A percentile compares a stretch with the other conserved stretches of the same genome.
These are phyloP conservation scores for Pelecanoides urinatrix DNA, from an alignment of 2,113 vertebrate genomes.

Conservation along the genomic window DNA sequence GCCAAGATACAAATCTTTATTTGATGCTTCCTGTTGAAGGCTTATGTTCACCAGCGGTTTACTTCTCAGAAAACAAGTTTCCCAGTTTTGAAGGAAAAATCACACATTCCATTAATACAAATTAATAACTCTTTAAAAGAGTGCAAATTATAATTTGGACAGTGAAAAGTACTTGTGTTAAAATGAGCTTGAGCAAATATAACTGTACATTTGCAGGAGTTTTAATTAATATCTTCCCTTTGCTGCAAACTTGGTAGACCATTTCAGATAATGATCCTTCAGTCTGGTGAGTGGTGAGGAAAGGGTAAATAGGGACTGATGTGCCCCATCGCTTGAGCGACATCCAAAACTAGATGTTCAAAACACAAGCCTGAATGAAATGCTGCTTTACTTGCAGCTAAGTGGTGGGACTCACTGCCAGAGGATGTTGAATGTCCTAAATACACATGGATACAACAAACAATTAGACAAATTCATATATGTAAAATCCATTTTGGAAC, in stretches of 20 bases:
- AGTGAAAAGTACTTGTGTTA: neutral
- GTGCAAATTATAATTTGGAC: neutral
- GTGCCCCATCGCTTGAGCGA: neutral
- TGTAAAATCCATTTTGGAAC: neutral
- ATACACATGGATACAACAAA: neutral
- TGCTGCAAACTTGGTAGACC: neutral
- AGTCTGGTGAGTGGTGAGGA: neutral
- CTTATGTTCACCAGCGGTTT: neutral
- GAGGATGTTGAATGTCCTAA: neutral
- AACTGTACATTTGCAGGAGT: neutral
- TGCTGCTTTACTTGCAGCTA: neutral
- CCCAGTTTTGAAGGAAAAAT: neutral
- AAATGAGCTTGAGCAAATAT: neutral
- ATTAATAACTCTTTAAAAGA: neutral
- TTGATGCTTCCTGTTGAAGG: neutral
- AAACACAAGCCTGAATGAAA: neutral
- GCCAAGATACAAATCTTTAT: neutral
- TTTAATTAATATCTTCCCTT: neutral
- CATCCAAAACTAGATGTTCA: neutral
- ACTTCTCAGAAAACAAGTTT: neutral
- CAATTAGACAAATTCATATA: neutral
- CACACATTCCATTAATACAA: neutral
- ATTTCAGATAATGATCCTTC: neutral
- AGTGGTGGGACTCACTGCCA: neutral
- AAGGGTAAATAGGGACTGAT: neutral